Evolutionary conservation across 1,140 invertebrate genomes (phyloP).

Genomic region (Drosophila takahashii): DNA sequence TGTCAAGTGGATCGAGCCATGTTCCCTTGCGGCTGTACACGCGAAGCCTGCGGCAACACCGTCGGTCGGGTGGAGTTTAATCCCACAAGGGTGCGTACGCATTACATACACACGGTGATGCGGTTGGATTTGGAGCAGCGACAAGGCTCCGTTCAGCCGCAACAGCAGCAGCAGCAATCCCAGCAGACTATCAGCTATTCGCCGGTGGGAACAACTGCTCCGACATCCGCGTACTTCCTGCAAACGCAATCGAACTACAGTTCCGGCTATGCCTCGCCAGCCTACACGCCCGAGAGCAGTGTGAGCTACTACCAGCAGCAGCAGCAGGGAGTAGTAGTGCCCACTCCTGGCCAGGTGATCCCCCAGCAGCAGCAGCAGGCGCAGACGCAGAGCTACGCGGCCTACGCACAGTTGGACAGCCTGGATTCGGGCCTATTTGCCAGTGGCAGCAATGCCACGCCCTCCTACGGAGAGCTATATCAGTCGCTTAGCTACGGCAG

Average conservation of each 20-base stretch:
- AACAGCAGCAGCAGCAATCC: conserved; percentile 18
- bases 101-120: conserved; percentile 99
- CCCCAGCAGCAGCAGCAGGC: conserved; percentile 21
- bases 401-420: conserved; percentile 68
- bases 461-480: conserved; percentile 78
- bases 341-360: conserved; percentile 18
- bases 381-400: conserved; percentile 36
- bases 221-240: conserved; percentile 67
- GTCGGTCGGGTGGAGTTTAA: conserved; percentile 98
- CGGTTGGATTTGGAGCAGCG: conserved; percentile 95
- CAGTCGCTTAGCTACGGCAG: conserved; percentile 61
- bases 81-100: conserved; percentile 96
- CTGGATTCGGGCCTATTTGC: conserved; percentile 68
- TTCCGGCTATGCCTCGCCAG: conserved; percentile 79
- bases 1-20: conserved; percentile 97
- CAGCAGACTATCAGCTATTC: conserved; percentile 46
- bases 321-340: conserved; percentile 43
- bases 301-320: conserved; percentile 77
- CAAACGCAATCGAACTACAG: conserved; percentile 83
- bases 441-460: conserved; percentile 61
- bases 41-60: conserved; percentile 96
- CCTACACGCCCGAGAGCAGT: conserved; percentile 68
- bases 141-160: conserved; percentile 82
- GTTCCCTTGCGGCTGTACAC: conserved; percentile 98
- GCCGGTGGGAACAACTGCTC: conserved; percentile 15